Evolutionary conservation across 30 jellyfish, hydroid and myxozoan genomes (phyloP).

Genomic region (Aurelia sp.): DNA sequence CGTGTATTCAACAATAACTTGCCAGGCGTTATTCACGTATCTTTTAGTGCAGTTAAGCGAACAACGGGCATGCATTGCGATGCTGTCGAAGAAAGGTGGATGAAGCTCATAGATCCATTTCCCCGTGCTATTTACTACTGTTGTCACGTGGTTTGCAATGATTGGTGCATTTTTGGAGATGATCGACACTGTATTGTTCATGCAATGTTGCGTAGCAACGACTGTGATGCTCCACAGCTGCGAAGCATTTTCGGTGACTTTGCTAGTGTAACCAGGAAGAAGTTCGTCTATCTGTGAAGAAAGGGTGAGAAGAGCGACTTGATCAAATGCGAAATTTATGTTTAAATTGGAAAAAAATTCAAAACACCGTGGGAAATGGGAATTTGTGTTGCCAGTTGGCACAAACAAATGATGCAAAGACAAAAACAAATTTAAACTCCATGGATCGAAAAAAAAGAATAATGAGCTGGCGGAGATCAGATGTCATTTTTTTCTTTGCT

Average conservation of each 20-base stretch:
- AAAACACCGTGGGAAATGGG: background rate
- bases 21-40: slow-evolving; percentile 32
- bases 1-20: slow-evolving; percentile 20
- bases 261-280: slow-evolving; percentile 31
- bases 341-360: too few species aligned
- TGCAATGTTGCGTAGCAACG: slow-evolving; percentile 24
- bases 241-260: slow-evolving; percentile 22
- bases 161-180: slow-evolving; percentile 63
- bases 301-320: background rate
- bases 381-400: too few species aligned
- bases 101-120: slow-evolving; percentile 58
- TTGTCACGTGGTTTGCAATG: slow-evolving; percentile 35
- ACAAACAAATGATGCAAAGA: too few species aligned
- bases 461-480: too few species aligned
- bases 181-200: slow-evolving; percentile 18
- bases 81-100: slow-evolving; percentile 74
- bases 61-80: slow-evolving; percentile 23
- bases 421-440: too few species aligned
- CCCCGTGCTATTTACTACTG: slow-evolving; percentile 18
- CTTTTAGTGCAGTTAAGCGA: slow-evolving; percentile 39
- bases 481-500: too few species aligned
- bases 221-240: slow-evolving; percentile 8
- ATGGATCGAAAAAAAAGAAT: too few species aligned
- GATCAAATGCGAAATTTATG: too few species aligned
- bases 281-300: slow-evolving; percentile 8